A percentile compares a stretch with the other conserved stretches of the same genome.
These are phyloP conservation scores for Pao palembangensis DNA, from an alignment of 2,113 vertebrate genomes.

Conservation along the genomic window DNA sequence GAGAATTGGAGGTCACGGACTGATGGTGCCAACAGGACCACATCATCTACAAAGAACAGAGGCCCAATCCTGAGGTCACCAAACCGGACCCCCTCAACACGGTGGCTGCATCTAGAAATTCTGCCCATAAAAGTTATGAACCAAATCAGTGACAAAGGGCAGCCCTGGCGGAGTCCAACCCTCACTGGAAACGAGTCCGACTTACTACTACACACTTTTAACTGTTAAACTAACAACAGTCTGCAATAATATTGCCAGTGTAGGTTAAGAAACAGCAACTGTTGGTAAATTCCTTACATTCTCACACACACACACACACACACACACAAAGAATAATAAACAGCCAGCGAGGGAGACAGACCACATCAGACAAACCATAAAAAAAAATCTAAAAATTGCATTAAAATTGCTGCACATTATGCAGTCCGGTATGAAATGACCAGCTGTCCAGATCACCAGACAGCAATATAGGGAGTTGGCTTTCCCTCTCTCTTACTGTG, in stretches of 20 bases:
- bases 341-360: slow-evolving; percentile 7
- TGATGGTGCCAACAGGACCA: too few relatives aligned
- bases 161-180: too few relatives aligned
- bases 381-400: slow-evolving; percentile 42
- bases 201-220: too few relatives aligned
- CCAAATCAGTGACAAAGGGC: too few relatives aligned
- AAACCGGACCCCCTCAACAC: too few relatives aligned
- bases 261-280: slow-evolving; percentile 32
- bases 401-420: slow-evolving; percentile 65
- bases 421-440: slow-evolving; percentile 65
- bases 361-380: slow-evolving; percentile 55
- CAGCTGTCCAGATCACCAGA: slow-evolving; percentile 64
- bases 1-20: too few relatives aligned
- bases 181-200: too few relatives aligned
- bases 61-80: too few relatives aligned
- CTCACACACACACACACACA: slow-evolving; percentile 23
- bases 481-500: slow-evolving; percentile 5
- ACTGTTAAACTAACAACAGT: background rate
- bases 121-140: too few relatives aligned
- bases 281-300: slow-evolving; percentile 18
- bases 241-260: slow-evolving; percentile 1
- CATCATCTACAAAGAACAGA: too few relatives aligned
- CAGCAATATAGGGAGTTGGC: slow-evolving; percentile 50
- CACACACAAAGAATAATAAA: slow-evolving; percentile 52
- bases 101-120: too few relatives aligned